These are phyloP conservation scores for Ellobium chinense DNA, from an alignment of 2,888 invertebrate species.

Conservation along the genomic window DNA sequence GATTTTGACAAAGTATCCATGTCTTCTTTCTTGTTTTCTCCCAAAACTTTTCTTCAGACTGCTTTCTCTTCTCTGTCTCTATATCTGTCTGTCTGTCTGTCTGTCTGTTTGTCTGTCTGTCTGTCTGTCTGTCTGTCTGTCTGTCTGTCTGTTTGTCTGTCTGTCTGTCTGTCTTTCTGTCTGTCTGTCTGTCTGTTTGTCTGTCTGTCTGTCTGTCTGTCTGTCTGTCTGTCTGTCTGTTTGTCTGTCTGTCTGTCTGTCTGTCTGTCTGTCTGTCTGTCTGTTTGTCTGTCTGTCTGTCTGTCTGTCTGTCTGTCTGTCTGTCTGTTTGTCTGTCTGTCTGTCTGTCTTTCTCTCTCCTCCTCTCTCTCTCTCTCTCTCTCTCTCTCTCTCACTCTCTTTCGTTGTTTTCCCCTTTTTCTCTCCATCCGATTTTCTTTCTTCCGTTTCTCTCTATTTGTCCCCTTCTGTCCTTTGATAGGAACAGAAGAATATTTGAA, in stretches of 20 bases:
- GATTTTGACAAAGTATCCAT: too few relatives aligned
- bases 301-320: not conserved
- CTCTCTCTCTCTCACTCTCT: not conserved
- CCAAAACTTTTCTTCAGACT: too few relatives aligned
- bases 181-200: not conserved
- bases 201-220: not conserved
- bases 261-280: not conserved
- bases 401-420: not conserved
- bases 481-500: too few relatives aligned
- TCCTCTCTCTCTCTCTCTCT: not conserved
- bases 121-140: not conserved
- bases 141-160: not conserved
- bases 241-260: not conserved
- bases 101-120: not conserved
- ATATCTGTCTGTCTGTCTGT: not conserved
- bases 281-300: not conserved
- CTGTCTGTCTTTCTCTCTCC: not conserved
- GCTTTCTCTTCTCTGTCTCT: not conserved
- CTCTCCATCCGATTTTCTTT: slow-evolving; percentile 2
- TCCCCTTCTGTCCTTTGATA: not conserved
- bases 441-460: not conserved
- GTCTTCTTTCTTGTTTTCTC: too few relatives aligned
- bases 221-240: slow-evolving; percentile 1
- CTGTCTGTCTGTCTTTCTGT: slow-evolving; percentile 7
- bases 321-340: not conserved